Base-by-base conservation (phyloP, 2,113 vertebrate species). In the Mus musculus region DNA sequence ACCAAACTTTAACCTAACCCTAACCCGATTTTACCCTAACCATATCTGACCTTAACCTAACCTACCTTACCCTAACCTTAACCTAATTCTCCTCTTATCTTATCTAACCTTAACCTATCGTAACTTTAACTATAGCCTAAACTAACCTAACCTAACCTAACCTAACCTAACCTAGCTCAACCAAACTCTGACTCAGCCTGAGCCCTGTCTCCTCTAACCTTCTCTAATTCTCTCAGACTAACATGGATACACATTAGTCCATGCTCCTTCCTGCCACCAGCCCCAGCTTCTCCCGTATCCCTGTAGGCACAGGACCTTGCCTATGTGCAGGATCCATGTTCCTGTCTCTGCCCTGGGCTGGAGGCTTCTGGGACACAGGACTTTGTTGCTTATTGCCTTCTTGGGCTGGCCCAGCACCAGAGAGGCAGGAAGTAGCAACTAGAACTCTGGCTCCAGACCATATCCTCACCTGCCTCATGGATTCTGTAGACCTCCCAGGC, bases 241-340 rank as follows among this genome's bases (percentile, higher is more conserved):
- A 59, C 52, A 8, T 1, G 1, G n/a, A 52, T 17, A 10, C 33
- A 3, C 46, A 63, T 52, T 17, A 20, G 1, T 36, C 39, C 5
- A 0, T 1, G 52, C 1, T 2, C 12, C 5, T 7, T 12, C 24
- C 0, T 46, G 3, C 10, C 54, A 16, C 36, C 0, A 2, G 13
- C 33, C 73, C 71, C 67, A 22, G 26, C 42, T 28, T 52, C 39
- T 14, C 54, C 1, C 5, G 46, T 56, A n/a, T 26, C 17, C n/a
- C 56, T 1, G 33, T 9, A 80, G 90, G 54, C 17, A 28, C 1
- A 1, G n/a, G 92, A 26, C 11, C 8, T 69, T 5, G 0, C 75
- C 3, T 30, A 2, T 3, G 10, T 49, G 77, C 11, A 17, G 42
- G 26, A 9, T 13, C 77, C 1, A 30, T 22, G 11, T 71, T 52